These are phyloP conservation scores for Perca flavescens DNA, from an alignment of 2,113 vertebrate species.

Conservation along the genomic window DNA sequence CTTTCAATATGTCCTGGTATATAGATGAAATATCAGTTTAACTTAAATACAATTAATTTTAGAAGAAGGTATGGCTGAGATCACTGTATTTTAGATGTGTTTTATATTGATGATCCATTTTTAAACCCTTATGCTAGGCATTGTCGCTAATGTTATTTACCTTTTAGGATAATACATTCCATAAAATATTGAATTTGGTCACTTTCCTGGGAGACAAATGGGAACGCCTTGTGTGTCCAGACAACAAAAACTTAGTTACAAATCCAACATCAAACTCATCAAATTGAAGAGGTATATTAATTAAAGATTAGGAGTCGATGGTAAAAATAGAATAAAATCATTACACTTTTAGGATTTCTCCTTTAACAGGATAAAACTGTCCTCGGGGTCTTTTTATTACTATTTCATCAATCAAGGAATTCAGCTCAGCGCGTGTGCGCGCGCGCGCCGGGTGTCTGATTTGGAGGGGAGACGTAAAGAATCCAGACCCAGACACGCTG, in stretches of 20 bases:
- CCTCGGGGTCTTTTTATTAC: conserved; percentile 21
- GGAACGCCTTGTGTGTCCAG: neutral
- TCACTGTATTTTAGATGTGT: neutral
- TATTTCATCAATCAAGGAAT: conserved; percentile 50
- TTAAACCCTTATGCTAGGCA: neutral
- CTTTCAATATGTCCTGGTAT: neutral
- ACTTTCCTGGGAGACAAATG: too few species aligned
- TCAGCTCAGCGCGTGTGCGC: conserved; percentile 52
- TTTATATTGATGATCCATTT: neutral
- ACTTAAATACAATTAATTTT: neutral
- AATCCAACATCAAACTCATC: neutral
- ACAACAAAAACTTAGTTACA: neutral
- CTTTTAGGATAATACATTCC: too few species aligned
- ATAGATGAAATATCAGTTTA: neutral
- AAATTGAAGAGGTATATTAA: neutral
- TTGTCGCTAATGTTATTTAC: neutral
- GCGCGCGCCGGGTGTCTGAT: conserved; percentile 73
- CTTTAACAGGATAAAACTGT: conserved; percentile 3
- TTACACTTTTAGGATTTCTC: conserved; percentile 7
- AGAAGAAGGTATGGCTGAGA: neutral
- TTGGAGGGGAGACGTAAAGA: conserved; percentile 47
- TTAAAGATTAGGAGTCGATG: neutral
- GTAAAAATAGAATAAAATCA: conserved; percentile 10
- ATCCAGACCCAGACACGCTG: conserved; percentile 62
- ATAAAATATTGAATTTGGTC: too few species aligned